Evolutionary conservation across 2,888 invertebrate genomes (phyloP).

Genomic region (Apantesis nais): DNA sequence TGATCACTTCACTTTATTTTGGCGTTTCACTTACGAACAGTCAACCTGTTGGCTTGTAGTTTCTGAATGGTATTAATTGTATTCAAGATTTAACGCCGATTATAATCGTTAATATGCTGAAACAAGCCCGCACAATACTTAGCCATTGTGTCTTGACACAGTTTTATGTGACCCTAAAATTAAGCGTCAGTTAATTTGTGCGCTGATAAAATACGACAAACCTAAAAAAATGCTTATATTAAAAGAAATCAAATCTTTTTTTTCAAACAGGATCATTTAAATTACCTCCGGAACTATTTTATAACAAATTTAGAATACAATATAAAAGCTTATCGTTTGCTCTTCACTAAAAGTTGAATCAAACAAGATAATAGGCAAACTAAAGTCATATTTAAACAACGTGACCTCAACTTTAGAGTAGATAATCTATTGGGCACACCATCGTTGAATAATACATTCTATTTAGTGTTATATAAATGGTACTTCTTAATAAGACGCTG

Average conservation of each 20-base stretch:
- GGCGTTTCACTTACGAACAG: too few relatives aligned
- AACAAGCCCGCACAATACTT: too few relatives aligned
- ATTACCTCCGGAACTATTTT: neutral
- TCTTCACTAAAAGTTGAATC: neutral
- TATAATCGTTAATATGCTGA: too few relatives aligned
- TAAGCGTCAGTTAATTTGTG: too few relatives aligned
- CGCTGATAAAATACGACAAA: too few relatives aligned
- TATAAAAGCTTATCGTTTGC: neutral
- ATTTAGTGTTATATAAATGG: conserved; percentile 15
- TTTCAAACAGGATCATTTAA: neutral
- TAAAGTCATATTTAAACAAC: neutral
- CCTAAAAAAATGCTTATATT: too few relatives aligned
- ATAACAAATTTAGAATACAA: neutral
- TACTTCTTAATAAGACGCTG: conserved; percentile 24
- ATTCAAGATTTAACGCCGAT: too few relatives aligned
- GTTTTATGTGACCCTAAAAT: too few relatives aligned
- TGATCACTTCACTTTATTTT: too few relatives aligned
- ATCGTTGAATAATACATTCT: conserved; percentile 18
- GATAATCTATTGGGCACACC: neutral
- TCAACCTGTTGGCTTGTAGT: too few relatives aligned
- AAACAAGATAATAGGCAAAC: neutral
- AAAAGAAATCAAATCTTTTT: neutral
- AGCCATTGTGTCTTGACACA: too few relatives aligned
- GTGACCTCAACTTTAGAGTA: neutral
- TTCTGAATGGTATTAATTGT: too few relatives aligned